phyloP scores from a whole-genome alignment of 2,888 invertebrate species.

The Euclidia mi region DNA sequence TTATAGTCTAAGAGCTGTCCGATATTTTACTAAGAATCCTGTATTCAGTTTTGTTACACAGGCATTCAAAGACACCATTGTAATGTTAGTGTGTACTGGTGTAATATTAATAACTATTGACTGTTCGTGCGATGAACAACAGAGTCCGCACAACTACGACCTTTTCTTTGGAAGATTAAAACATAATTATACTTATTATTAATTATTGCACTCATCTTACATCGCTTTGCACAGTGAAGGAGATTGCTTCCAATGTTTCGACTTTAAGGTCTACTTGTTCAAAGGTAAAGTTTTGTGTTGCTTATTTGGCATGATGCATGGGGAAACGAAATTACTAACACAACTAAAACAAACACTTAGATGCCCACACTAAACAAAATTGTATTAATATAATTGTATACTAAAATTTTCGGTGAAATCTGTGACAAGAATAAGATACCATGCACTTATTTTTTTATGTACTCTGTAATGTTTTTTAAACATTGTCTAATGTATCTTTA shows the following conservation, averaged over 20 bases:
- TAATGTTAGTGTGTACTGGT: no score
- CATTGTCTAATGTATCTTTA: constrained; percentile 9
- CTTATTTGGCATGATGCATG: constrained; percentile 85
- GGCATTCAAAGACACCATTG: background rate
- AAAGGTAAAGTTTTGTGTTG: constrained; percentile 88
- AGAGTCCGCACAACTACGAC: constrained; percentile 36
- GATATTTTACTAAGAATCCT: no score
- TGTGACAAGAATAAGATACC: constrained; percentile 73
- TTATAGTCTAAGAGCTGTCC: no score
- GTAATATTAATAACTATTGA: background rate
- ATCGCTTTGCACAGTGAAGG: constrained; percentile 87
- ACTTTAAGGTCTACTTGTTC: constrained; percentile 76
- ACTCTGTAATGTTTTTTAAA: constrained; percentile 4
- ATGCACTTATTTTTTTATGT: constrained; percentile 68
- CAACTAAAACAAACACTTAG: constrained; percentile 57
- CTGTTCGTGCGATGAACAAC: background rate
- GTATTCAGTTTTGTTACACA: background rate
- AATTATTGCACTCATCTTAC: constrained; percentile 79
- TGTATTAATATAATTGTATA: constrained; percentile 43
- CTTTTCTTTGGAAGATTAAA: constrained; percentile 53
- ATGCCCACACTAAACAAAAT: constrained; percentile 50
- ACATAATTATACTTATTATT: constrained; percentile 63
- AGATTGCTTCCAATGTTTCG: constrained; percentile 82
- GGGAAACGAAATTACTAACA: constrained; percentile 57
- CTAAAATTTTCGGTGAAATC: constrained; percentile 28